Base-by-base conservation (phyloP, 2,888 invertebrate species). In the Neoitamus cyanurus region DNA sequence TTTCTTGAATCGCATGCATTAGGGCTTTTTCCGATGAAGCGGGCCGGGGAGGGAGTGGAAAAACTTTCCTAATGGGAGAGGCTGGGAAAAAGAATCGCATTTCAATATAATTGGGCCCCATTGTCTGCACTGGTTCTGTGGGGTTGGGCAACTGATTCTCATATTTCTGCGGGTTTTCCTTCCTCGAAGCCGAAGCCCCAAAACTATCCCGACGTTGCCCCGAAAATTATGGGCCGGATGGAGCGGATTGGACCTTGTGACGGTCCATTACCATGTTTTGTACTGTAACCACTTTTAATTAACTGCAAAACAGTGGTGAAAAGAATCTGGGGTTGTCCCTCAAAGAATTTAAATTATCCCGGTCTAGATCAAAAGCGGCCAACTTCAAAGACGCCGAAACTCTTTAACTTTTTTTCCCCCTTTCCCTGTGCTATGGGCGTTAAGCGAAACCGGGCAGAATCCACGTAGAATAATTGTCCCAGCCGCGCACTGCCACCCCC, bases 341-440 rank as follows among this genome's bases (percentile, higher is more conserved):
- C 5, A 58, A 58, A 46, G 46, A 77, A 77, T 77, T 77, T 77
- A 77, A 77, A 77, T 77, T 77, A 77, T 77, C 30, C n/a, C 46
- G 0, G 11, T 46, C 3, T 36, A 15, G 15, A 42, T 15, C 6
- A 75, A 75, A 46, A 77, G 48, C 3, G 46, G 37, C 30, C 25
- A 31, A 58, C 42, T 77, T 42, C 37, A 77, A 58, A 31, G 78
- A 70, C n/a, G 11, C 1, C 13, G 9, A 75, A 75, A 42, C 37
- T 20, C 31, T 48, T 78, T 78, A 78, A 78, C 34, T 48, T 58
- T 58, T 78, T 31, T 30, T 70, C 34, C 34, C 70, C 9, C 7
- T 70, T 28, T 70, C 31, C 15, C 70, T 70, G 34, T 31, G 2
- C 34, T 58, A 20, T 75, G 25, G 6, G 28, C 9, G 75, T 30